phyloP scores from a whole-genome alignment of 2,888 invertebrate genomes.

The Aphrophora alni region DNA sequence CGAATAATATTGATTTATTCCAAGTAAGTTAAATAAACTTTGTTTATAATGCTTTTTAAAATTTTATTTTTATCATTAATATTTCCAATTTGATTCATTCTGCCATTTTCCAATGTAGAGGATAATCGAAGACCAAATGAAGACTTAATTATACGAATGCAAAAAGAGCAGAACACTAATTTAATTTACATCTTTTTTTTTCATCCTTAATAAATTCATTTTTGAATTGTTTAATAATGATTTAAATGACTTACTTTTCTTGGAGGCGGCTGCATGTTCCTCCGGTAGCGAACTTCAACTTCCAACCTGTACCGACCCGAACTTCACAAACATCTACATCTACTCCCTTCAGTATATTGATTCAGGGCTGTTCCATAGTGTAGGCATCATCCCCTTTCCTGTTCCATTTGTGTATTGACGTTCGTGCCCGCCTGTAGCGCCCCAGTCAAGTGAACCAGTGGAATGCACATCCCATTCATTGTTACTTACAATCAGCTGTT shows the following conservation, averaged over 20 bases:
- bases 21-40: no score
- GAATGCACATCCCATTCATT: neutral
- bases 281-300: conserved; percentile 36
- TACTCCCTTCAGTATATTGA: conserved; percentile 29
- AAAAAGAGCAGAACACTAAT: neutral
- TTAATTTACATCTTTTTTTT: neutral
- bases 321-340: conserved; percentile 4
- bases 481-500: neutral
- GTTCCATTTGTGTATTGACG: conserved; percentile 5
- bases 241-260: conserved; percentile 72
- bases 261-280: conserved; percentile 81
- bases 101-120: neutral
- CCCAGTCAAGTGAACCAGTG: neutral
- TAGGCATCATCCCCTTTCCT: conserved; percentile 19
- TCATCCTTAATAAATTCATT: neutral
- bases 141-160: neutral
- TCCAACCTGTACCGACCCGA: conserved; percentile 37
- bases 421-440: neutral
- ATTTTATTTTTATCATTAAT: neutral
- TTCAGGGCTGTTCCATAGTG: conserved; percentile 29
- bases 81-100: neutral
- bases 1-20: no score
- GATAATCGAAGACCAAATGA: neutral
- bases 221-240: neutral
- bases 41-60: neutral